Conservation (phyloP, 2,797 vertebrate species). For the Emydoidea blandingii region DNA sequence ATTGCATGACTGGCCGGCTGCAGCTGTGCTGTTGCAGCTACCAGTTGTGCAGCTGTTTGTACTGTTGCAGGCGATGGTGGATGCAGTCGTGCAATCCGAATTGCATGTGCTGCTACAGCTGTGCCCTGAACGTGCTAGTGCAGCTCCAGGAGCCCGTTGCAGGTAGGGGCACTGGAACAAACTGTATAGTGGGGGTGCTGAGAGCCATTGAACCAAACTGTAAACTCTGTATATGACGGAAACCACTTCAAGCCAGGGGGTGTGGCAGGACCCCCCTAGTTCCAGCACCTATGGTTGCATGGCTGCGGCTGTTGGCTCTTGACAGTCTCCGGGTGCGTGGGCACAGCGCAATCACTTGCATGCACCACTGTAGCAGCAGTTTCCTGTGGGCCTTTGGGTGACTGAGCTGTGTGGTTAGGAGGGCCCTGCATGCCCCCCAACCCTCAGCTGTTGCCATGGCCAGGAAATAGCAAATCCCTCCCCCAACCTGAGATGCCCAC, state of each 20-base stretch:
- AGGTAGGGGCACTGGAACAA: neutral
- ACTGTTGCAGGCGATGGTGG: neutral
- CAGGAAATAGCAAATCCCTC: neutral
- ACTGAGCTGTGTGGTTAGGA: neutral
- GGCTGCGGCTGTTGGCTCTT: neutral
- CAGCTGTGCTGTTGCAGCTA: neutral
- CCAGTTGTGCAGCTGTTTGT: neutral
- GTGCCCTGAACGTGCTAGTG: neutral
- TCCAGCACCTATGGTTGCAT: no score
- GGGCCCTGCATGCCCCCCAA: neutral
- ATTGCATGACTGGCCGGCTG: neutral
- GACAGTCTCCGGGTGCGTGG: neutral
- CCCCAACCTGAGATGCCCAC: neutral
- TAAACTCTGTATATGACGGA: no score
- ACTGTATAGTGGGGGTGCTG: no score
- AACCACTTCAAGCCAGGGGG: no score
- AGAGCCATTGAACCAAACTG: no score
- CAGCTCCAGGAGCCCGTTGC: neutral
- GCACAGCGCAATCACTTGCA: neutral
- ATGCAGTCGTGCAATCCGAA: neutral
- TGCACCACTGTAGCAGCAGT: neutral
- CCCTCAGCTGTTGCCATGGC: neutral
- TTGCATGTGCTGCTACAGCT: neutral
- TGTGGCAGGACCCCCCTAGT: no score
- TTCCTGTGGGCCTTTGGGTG: neutral